Evolutionary conservation across 2,113 vertebrate species (phyloP).

Genomic region (Cyrtonyx montezumae): DNA sequence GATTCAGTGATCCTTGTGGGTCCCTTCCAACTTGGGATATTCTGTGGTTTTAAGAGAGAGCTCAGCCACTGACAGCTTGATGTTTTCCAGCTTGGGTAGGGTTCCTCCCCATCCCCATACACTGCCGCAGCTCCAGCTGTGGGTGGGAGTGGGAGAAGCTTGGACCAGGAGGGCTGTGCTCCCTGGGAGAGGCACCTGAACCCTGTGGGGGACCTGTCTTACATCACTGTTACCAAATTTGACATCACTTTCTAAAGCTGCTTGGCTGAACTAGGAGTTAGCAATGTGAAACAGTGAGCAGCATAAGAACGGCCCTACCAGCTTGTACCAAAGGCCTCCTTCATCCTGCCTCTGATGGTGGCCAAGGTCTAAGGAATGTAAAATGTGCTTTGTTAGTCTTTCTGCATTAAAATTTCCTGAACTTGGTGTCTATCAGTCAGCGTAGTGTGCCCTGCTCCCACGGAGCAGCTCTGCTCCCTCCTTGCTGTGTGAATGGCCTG

Average conservation of each 20-base stretch:
- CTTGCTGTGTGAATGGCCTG: rapidly evolving
- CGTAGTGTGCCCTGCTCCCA: rapidly evolving
- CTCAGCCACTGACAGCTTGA: not conserved
- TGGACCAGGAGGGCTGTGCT: not conserved
- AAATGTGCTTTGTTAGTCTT: not conserved
- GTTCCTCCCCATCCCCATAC: not conserved
- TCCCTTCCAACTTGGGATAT: too few relatives aligned
- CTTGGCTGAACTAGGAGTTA: not conserved
- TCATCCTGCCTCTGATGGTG: not conserved
- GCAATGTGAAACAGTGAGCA: rapidly evolving
- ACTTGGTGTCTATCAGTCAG: rapidly evolving
- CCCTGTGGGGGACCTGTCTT: rapidly evolving
- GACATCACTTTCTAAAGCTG: not conserved
- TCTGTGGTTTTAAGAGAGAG: not conserved
- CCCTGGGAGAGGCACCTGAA: not conserved
- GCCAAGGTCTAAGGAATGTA: not conserved
- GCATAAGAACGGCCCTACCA: rapidly evolving
- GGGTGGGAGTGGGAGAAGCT: not conserved
- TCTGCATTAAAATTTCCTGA: not conserved
- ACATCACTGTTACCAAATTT: not conserved
- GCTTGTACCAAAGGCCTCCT: not conserved
- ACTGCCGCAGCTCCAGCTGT: rapidly evolving
- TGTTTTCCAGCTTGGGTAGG: not conserved
- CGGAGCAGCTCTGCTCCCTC: rapidly evolving
- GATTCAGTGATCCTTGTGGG: too few relatives aligned